Evolutionary conservation across 2,113 vertebrate genomes (phyloP), one percentile per base, ranked within the genome.

Genomic region (Oryzias woworae): DNA sequence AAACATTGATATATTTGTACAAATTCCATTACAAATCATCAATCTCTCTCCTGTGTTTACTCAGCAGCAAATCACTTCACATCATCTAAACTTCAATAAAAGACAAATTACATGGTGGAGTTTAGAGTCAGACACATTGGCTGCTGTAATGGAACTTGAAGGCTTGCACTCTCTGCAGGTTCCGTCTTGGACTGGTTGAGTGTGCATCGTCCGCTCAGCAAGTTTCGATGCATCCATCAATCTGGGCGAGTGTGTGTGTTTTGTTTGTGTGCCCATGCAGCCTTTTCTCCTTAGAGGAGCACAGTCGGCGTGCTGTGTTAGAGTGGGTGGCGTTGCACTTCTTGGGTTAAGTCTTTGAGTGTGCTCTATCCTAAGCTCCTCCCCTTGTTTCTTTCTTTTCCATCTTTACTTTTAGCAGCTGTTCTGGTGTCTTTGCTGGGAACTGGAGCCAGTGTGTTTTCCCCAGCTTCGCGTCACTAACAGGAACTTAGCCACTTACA

Each of bases 381-480:
- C 66, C 62, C 56, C 50, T 52, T 54, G n/a, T 57, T 47, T 60
- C 22, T 28, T n/a, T 41, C 22, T 17, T n/a, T 36, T 53, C 36
- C 64, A 24, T 44, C 53, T 53, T 69, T 61, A 36, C 73, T 62
- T 73, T 55, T 45, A 83, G 77, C 84, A 73, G 82, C 84, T 87
- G 84, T 85, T 89, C 85, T 87, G 80, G 78, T 87, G 75, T 71
- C 80, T 75, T 61, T 43, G 74, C 84, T 77, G 67, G 73, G 69
- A 82, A 79, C 73, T 75, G 75, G 45, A 73, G 82, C 72, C 74
- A 72, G 53, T 44, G 66, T 74, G 59, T 76, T 80, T 58, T 52
- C 57, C 78, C 55, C 62, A 57, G 78, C 60, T 47, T 58, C 16
- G 20, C 77, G 75, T 82, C 82, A 81, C 71, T 45, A 75, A 62